A percentile compares a stretch with the other conserved stretches of the same genome.
Conservation (phyloP, 2,888 invertebrate species). For the Augiades crinisus region DNA sequence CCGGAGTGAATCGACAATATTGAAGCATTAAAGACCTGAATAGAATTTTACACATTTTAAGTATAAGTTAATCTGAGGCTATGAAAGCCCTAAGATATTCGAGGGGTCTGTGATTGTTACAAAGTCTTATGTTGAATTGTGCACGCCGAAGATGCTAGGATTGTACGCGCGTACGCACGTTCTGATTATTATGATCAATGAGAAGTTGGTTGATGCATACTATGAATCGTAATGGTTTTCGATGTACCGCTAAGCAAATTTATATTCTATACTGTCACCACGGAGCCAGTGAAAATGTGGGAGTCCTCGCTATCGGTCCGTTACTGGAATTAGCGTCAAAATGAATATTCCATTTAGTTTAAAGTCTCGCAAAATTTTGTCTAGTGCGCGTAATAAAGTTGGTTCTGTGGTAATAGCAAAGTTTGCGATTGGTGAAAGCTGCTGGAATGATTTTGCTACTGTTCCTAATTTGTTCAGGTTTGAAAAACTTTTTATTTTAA, state of each 20-base stretch:
- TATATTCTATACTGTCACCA: slow-evolving; percentile 67
- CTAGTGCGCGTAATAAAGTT: slow-evolving; percentile 58
- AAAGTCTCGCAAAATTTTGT: slow-evolving; percentile 60
- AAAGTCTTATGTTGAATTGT: not conserved
- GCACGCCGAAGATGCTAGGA: not conserved
- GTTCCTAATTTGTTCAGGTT: slow-evolving; percentile 62
- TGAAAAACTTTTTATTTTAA: slow-evolving; percentile 32
- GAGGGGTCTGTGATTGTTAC: too few relatives aligned
- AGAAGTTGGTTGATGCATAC: slow-evolving; percentile 44
- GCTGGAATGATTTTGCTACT: slow-evolving; percentile 68
- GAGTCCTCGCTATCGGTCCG: slow-evolving; percentile 62
- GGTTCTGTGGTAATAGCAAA: slow-evolving; percentile 47
- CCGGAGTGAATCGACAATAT: too few relatives aligned
- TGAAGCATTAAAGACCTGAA: too few relatives aligned
- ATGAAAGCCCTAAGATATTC: too few relatives aligned
- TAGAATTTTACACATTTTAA: too few relatives aligned
- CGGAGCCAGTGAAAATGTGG: slow-evolving; percentile 74
- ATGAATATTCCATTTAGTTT: slow-evolving; percentile 67
- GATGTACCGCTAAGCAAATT: slow-evolving; percentile 75
- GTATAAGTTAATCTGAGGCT: too few relatives aligned
- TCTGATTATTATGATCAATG: slow-evolving; percentile 70
- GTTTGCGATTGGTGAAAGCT: slow-evolving; percentile 49
- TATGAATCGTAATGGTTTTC: slow-evolving; percentile 66
- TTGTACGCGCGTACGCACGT: slow-evolving; percentile 16
- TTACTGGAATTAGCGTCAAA: slow-evolving; percentile 68